Percentiles rank a stretch among this genome's conserved stretches.
phyloP scores from a whole-genome alignment of 2,888 invertebrate species.

The Diplolepis rosae region DNA sequence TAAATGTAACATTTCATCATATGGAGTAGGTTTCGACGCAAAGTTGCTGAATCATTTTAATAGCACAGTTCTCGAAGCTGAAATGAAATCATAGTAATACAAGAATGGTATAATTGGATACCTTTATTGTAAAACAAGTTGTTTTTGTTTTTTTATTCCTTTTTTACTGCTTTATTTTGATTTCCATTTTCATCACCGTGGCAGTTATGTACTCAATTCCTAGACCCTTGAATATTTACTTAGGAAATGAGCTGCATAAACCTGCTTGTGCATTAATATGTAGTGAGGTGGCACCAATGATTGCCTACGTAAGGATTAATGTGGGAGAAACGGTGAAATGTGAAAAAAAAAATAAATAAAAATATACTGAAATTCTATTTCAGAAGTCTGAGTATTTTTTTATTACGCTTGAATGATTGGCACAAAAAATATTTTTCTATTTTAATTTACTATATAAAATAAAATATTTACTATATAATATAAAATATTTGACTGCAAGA shows the following conservation, averaged over 20 bases:
- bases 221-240: neutral
- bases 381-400: neutral
- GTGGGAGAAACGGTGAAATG: neutral
- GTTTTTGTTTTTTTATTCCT: neutral
- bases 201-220: neutral
- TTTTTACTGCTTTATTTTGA: neutral
- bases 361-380: slow-evolving; percentile 2
- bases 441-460: too few species aligned
- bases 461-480: too few species aligned
- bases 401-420: neutral
- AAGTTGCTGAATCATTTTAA: neutral
- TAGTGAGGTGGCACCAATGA: neutral
- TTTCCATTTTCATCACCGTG: neutral
- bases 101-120: neutral
- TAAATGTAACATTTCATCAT: neutral
- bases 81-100: neutral
- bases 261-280: neutral
- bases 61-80: neutral
- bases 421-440: too few species aligned
- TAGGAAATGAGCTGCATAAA: neutral
- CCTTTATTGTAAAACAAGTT: neutral
- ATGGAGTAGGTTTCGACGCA: neutral
- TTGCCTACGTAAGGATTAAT: neutral
- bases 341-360: neutral
- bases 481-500: too few species aligned